These are phyloP conservation scores for Emydoidea blandingii DNA, from an alignment of 2,797 vertebrate genomes.

Conservation along the genomic window DNA sequence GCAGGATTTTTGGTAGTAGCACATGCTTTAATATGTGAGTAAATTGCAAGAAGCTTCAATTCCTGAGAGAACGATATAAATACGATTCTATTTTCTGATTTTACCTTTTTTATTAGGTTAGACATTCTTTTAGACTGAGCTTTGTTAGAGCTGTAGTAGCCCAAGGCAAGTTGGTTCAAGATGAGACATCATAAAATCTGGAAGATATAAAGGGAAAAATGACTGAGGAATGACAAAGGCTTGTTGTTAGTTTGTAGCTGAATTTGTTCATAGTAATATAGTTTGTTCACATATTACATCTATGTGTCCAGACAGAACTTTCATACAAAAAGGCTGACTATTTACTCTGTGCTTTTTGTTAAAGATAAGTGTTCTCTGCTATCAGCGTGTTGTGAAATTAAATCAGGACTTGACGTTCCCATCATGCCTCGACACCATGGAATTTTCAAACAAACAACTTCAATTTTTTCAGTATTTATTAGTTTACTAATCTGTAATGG, in stretches of 20 bases:
- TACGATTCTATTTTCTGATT: not conserved
- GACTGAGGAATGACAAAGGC: slow-evolving; percentile 32
- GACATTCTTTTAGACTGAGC: not conserved
- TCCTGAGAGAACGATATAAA: not conserved
- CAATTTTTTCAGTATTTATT: slow-evolving; percentile 38
- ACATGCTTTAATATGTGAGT: not conserved
- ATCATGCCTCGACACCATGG: slow-evolving; percentile 47
- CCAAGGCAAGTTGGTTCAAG: slow-evolving; percentile 13
- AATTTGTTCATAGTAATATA: slow-evolving; percentile 41
- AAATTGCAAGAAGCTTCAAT: not conserved
- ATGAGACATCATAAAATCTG: slow-evolving; percentile 35
- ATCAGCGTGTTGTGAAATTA: slow-evolving; percentile 68
- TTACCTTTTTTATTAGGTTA: slow-evolving; percentile 42
- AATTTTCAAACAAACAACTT: slow-evolving; percentile 41
- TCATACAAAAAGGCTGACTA: slow-evolving; percentile 64
- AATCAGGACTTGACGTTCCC: slow-evolving; percentile 45
- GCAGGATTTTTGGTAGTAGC: not conserved
- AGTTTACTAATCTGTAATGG: not conserved
- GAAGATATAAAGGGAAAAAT: slow-evolving; percentile 37
- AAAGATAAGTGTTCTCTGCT: slow-evolving; percentile 65
- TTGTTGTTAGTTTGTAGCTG: slow-evolving; percentile 53
- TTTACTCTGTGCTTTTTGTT: slow-evolving; percentile 65
- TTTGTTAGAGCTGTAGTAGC: slow-evolving; percentile 26
- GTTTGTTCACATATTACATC: too few species aligned
- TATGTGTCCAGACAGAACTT: slow-evolving; percentile 49